phyloP scores from a whole-genome alignment of 1,140 invertebrate genomes.

The Rhynchophorus ferrugineus region DNA sequence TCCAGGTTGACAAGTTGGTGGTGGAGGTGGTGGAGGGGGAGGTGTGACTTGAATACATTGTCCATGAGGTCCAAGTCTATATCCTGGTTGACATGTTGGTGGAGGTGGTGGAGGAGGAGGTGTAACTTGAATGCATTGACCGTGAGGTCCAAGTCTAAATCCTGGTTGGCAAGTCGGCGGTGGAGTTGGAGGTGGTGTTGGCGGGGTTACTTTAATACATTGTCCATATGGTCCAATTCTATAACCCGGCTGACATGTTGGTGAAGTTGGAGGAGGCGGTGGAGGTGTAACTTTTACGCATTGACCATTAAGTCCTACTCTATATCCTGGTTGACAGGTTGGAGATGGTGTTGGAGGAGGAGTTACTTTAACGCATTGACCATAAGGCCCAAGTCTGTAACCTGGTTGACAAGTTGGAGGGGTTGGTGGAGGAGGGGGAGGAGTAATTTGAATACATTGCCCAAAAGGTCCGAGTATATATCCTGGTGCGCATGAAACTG shows the following conservation, averaged over 20 bases:
- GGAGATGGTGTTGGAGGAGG: neutral
- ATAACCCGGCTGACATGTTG: neutral
- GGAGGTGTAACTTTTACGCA: neutral
- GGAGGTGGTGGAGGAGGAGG: no score
- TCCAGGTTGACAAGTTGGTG: no score
- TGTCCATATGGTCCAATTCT: neutral
- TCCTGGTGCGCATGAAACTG: no score
- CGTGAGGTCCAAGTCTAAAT: no score
- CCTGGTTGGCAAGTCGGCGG: neutral
- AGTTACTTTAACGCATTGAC: neutral
- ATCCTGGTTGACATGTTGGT: no score
- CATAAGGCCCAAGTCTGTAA: neutral
- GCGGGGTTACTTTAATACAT: neutral
- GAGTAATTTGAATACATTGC: neutral
- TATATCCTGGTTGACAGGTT: neutral
- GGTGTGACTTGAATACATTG: no score
- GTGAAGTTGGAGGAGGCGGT: neutral
- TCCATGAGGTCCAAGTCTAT: no score
- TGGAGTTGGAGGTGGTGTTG: neutral
- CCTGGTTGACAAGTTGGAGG: neutral
- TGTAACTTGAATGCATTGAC: no score
- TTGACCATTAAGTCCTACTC: neutral
- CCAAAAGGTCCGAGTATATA: neutral
- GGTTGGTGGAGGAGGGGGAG: neutral
- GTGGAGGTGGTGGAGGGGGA: no score